phyloP scores from a whole-genome alignment of 2,888 invertebrate species.

The Conchocele bisecta region DNA sequence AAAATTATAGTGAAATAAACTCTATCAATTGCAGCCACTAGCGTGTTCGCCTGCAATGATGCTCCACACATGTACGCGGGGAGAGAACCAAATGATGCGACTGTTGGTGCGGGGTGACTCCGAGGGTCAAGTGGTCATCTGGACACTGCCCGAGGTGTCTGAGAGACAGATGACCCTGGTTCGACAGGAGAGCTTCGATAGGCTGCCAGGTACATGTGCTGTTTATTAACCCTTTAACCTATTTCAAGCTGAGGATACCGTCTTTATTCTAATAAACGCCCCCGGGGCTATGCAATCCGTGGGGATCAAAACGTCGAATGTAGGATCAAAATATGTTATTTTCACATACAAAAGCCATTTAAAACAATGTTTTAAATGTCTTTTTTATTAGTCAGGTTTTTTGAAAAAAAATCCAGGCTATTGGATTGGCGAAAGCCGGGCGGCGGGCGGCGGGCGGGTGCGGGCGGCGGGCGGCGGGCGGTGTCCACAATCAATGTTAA shows the following conservation, averaged over 20 bases:
- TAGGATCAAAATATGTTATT: too few relatives aligned
- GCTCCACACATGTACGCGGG: slow-evolving; percentile 85
- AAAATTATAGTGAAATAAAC: too few relatives aligned
- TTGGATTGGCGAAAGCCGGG: too few relatives aligned
- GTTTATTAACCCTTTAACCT: neutral
- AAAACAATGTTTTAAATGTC: too few relatives aligned
- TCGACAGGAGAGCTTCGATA: slow-evolving; percentile 85
- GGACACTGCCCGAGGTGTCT: slow-evolving; percentile 94
- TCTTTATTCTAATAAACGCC: too few relatives aligned
- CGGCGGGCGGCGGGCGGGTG: neutral
- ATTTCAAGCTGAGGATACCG: neutral
- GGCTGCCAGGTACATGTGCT: slow-evolving; percentile 82
- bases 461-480: too few relatives aligned
- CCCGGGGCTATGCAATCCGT: too few relatives aligned
- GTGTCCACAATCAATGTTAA: too few relatives aligned
- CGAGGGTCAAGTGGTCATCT: slow-evolving; percentile 93
- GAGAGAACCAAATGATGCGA: slow-evolving; percentile 85
- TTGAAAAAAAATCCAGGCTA: too few relatives aligned
- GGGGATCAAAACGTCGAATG: too few relatives aligned
- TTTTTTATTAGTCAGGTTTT: too few relatives aligned
- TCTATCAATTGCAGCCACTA: slow-evolving; percentile 88
- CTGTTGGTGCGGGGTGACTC: slow-evolving; percentile 94
- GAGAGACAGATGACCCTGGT: slow-evolving; percentile 86
- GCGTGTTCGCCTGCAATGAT: slow-evolving; percentile 96
- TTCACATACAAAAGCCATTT: too few relatives aligned